Conservation (phyloP, 2,888 invertebrate species). For the Scaptomyza parva region DNA sequence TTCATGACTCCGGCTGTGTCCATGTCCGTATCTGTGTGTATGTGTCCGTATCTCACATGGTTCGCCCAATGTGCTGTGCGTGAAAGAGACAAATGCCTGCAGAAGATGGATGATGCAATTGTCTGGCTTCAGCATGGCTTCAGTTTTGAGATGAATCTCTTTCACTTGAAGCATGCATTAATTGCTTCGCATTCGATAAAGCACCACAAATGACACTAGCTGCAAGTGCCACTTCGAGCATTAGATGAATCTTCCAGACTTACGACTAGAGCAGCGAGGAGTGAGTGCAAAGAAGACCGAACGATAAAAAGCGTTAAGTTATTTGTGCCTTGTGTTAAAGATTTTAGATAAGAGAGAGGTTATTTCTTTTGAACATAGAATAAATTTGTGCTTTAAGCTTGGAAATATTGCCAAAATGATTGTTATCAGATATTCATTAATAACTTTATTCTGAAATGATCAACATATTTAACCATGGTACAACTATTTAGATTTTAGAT, state of each 20-base stretch:
- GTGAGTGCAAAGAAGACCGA: neutral
- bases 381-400: no score
- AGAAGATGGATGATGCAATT: slow-evolving; percentile 73
- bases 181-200: slow-evolving; percentile 59
- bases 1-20: slow-evolving; percentile 8
- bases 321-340: neutral
- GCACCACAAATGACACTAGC: slow-evolving; percentile 48
- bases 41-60: slow-evolving; percentile 5
- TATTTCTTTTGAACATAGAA: neutral
- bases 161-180: slow-evolving; percentile 56
- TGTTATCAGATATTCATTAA: neutral
- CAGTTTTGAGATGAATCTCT: slow-evolving; percentile 49
- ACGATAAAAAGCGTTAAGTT: neutral
- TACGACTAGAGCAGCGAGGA: neutral
- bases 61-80: slow-evolving; percentile 50
- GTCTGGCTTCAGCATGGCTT: slow-evolving; percentile 65
- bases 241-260: slow-evolving; percentile 35
- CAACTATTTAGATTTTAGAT: no score
- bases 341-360: neutral
- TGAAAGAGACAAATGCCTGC: slow-evolving; percentile 75
- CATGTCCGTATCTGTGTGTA: neutral
- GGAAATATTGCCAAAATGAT: neutral
- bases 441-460: neutral
- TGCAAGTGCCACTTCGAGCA: slow-evolving; percentile 33
- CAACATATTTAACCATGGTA: no score